Evolutionary conservation across 2,797 vertebrate genomes (phyloP).

Genomic region (Periophthalmus magnuspinnatus): DNA sequence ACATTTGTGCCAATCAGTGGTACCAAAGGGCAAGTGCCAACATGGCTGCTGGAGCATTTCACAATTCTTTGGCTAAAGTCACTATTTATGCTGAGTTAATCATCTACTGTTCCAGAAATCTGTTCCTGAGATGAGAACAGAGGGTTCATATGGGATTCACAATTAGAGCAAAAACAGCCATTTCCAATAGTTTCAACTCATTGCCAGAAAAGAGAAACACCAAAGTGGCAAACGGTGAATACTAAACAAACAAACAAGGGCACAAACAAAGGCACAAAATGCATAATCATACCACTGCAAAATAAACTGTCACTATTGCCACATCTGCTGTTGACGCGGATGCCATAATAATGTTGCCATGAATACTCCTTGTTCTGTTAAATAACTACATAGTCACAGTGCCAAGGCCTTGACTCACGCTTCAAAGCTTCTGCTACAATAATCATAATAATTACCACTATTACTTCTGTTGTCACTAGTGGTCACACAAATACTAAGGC

Average conservation of each 20-base stretch:
- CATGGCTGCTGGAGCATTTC: constrained; percentile 56
- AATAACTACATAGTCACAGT: background rate
- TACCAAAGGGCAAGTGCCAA: constrained; percentile 65
- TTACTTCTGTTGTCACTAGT: too few relatives aligned
- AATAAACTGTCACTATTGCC: background rate
- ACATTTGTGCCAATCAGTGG: constrained; percentile 40
- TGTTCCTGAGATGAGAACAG: constrained; percentile 39
- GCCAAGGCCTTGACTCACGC: background rate
- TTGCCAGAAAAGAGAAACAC: background rate
- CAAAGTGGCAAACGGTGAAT: too few relatives aligned
- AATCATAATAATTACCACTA: background rate
- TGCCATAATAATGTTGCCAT: background rate
- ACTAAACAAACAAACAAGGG: background rate
- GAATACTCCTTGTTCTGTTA: background rate
- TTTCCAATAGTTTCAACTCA: background rate
- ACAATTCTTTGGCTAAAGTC: constrained; percentile 71
- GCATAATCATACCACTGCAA: background rate
- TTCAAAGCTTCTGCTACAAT: background rate
- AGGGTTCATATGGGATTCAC: constrained; percentile 13
- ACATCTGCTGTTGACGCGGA: background rate
- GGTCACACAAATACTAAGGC: too few relatives aligned
- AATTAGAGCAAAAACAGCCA: background rate
- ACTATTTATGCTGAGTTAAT: constrained; percentile 79
- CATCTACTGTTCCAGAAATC: constrained; percentile 54
- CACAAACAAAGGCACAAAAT: background rate